phyloP scores from a whole-genome alignment of 2,888 invertebrate genomes.

The Anarsia innoxiella region DNA sequence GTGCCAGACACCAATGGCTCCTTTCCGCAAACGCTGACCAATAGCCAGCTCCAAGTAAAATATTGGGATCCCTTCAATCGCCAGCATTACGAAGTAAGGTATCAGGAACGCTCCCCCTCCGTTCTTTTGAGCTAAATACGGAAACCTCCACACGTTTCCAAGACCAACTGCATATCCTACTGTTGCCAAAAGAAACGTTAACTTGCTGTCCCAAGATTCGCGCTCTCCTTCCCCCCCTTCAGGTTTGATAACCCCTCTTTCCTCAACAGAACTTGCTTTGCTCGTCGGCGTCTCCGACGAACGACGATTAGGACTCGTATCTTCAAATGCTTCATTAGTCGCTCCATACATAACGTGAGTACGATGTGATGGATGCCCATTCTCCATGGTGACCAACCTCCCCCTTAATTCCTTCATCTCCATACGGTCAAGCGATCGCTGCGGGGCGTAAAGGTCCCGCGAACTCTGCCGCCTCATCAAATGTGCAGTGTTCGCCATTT shows the following conservation, averaged over 20 bases:
- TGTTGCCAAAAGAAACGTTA: conserved; percentile 94
- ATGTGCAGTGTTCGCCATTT: conserved; percentile 94
- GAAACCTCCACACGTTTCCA: conserved; percentile 97
- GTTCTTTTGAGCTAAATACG: conserved; percentile 95
- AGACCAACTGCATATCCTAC: conserved; percentile 96
- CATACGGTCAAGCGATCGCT: conserved; percentile 87
- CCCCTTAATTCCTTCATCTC: conserved; percentile 91
- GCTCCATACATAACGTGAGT: conserved; percentile 84
- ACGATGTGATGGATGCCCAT: conserved; percentile 68
- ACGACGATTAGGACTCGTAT: conserved; percentile 60
- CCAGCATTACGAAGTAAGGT: conserved; percentile 96
- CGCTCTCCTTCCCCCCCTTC: conserved; percentile 84
- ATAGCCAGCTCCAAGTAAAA: conserved; percentile 97
- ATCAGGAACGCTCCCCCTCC: conserved; percentile 98
- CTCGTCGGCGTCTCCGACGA: conserved; percentile 68
- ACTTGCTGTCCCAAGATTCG: conserved; percentile 94
- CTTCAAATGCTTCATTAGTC: conserved; percentile 87
- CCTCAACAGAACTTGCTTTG: conserved; percentile 79
- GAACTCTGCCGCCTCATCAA: conserved; percentile 92
- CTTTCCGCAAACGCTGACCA: conserved; percentile 93
- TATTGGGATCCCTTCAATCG: conserved; percentile 95
- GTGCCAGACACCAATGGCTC: conserved; percentile 97
- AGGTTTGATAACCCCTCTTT: conserved; percentile 78
- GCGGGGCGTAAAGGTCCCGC: conserved; percentile 85
- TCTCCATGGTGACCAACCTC: conserved; percentile 83